Percentiles rank a stretch among this genome's conserved stretches.
Conservation (phyloP, 1,140 invertebrate species). For the Philotrypesis tridentata region DNA sequence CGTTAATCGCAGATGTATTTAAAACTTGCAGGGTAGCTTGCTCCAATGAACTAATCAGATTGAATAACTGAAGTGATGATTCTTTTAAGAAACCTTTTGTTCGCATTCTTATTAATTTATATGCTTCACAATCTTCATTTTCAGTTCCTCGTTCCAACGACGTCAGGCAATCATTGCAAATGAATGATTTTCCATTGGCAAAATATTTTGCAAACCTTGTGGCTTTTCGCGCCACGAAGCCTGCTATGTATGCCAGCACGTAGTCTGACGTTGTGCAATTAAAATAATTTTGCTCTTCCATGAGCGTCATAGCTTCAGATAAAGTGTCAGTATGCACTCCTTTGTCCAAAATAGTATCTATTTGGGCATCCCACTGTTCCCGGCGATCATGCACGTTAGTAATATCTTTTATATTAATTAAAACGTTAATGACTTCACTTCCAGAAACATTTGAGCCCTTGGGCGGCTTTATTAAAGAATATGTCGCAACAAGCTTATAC, state of each 20-base stretch:
- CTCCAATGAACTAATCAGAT: not conserved
- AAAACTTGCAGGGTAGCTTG: not conserved
- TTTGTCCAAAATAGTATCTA: not conserved
- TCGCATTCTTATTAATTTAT: conserved; percentile 17
- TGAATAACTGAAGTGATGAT: not conserved
- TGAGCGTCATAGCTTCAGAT: too few species aligned
- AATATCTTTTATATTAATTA: conserved; percentile 14
- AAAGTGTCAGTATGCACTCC: too few species aligned
- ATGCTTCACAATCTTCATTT: not conserved
- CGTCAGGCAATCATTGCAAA: too few species aligned
- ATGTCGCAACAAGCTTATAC: not conserved
- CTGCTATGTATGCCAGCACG: too few species aligned
- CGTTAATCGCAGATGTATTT: not conserved
- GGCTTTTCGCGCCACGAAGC: too few species aligned
- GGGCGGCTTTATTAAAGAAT: conserved; percentile 42
- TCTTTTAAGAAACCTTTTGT: conserved; percentile 13
- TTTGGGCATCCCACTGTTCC: not conserved
- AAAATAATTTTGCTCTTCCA: too few species aligned
- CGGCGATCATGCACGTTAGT: not conserved
- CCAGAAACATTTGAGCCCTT: conserved; percentile 32
- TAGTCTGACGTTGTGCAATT: too few species aligned
- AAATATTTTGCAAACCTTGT: not conserved
- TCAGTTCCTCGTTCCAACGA: too few species aligned
- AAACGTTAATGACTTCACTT: conserved; percentile 15
- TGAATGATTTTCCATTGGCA: not conserved